Evolutionary conservation across 2,797 vertebrate genomes (phyloP), one percentile per base, ranked within the genome.

Genomic region (Nasua narica): DNA sequence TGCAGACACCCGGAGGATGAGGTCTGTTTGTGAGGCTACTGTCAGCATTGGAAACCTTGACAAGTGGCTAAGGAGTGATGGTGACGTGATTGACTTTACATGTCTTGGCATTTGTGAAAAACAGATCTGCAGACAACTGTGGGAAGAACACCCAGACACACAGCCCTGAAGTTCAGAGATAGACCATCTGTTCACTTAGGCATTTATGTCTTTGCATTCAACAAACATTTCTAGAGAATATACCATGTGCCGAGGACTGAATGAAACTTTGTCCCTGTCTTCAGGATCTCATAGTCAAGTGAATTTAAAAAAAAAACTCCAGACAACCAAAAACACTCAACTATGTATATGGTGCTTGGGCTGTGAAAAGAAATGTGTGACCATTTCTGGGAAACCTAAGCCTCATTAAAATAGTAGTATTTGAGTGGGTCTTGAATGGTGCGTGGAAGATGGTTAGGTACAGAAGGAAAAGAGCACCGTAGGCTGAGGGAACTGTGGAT

Each of bases 141-240:
- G 92, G 86, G 89, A 94, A 96, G 86, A 95, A 70, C 82, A 92
- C 54, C 23, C 40, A 50, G 35, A 87, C 35, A 60, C 58, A 74
- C n/a, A 43, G 79, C 84, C 70, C 90, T 52, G 54, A 83, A 62
- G 43, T 87, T 91, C 90, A 84, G 82, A 86, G 77, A 72, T 29
- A 43, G n/a, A 67, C 87, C 87, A 86, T 97, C 93, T 97, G 95
- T 87, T 96, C 93, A 58, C 48, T 90, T 65, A 91, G 88, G 48
- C 83, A 35, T 93, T 81, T 69, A 19, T 90, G 77, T 65, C 90
- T 95, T 85, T 74, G 67, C 43, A 54, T 94, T 94, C 29, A 90
- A 7, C 84, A 96, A 48, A 62, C 50, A 56, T 81, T 90, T 94
- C 54, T 54, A 96, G 89, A 70, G 54, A 87, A 72, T 60, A 56